Conservation (phyloP, 2,888 invertebrate genomes). For the Sipha maydis region DNA sequence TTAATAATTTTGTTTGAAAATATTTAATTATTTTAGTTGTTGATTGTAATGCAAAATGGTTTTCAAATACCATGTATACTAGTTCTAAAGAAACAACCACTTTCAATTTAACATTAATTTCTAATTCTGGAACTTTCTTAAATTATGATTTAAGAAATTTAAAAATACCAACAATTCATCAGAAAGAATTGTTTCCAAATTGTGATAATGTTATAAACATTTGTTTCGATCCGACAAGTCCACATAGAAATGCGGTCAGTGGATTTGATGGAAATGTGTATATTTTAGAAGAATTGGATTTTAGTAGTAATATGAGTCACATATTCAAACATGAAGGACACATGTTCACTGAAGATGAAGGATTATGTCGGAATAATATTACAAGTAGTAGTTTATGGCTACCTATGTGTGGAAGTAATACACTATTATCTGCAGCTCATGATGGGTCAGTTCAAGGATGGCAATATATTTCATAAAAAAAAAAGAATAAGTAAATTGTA, state of each 20-base stretch:
- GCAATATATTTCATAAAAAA: slow-evolving; percentile 60
- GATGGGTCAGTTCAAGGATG: slow-evolving; percentile 63
- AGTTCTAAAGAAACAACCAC: slow-evolving; percentile 37
- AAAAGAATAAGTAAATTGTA: background rate
- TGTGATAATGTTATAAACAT: slow-evolving; percentile 40
- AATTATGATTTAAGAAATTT: slow-evolving; percentile 42
- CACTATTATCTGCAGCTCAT: slow-evolving; percentile 59
- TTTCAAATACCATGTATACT: slow-evolving; percentile 22
- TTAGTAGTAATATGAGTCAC: background rate
- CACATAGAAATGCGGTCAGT: slow-evolving; percentile 42
- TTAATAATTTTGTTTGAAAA: background rate
- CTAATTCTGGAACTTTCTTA: slow-evolving; percentile 29
- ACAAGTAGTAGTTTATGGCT: slow-evolving; percentile 60
- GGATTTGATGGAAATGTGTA: slow-evolving; percentile 63
- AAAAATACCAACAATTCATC: slow-evolving; percentile 12
- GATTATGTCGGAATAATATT: slow-evolving; percentile 33
- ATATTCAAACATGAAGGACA: slow-evolving; percentile 63
- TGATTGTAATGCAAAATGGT: slow-evolving; percentile 19
- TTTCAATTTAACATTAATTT: slow-evolving; percentile 26
- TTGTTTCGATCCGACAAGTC: slow-evolving; percentile 52
- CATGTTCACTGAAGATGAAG: slow-evolving; percentile 57
- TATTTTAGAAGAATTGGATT: slow-evolving; percentile 49
- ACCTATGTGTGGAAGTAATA: slow-evolving; percentile 61
- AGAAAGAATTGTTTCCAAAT: slow-evolving; percentile 33
- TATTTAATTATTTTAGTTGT: background rate